These are phyloP conservation scores for Carollia perspicillata DNA, from an alignment of 2,113 vertebrate species.

Conservation along the genomic window DNA sequence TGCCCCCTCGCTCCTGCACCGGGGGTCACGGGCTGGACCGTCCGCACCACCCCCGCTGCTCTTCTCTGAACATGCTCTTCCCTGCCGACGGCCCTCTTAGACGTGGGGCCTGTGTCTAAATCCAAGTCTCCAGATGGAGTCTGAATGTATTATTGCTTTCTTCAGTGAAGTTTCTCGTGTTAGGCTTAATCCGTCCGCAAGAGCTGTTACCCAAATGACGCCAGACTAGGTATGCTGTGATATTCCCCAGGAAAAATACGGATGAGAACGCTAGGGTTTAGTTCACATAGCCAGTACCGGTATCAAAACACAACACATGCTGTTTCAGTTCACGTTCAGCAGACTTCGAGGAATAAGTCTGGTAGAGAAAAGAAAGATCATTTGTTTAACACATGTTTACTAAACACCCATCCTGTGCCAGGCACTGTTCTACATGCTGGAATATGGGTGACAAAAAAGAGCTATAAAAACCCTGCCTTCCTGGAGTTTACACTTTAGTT, in stretches of 20 bases:
- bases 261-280: not conserved
- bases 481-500: not conserved
- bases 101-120: not conserved
- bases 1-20: not conserved
- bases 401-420: not conserved
- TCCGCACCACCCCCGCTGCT: not conserved
- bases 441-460: not conserved
- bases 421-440: not conserved
- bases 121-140: not conserved
- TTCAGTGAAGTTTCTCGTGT: not conserved
- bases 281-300: not conserved
- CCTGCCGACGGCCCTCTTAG: not conserved
- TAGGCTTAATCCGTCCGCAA: not conserved
- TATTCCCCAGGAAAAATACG: not conserved
- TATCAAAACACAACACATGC: not conserved
- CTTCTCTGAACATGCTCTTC: not conserved
- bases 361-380: not conserved
- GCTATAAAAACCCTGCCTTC: not conserved
- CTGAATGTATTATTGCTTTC: not conserved
- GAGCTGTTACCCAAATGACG: not conserved
- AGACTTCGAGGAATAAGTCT: not conserved
- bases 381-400: constrained; percentile 1
- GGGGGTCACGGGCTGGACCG: not conserved
- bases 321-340: constrained; percentile 19
- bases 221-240: not conserved